These are phyloP conservation scores for Melipona bicolor DNA, from an alignment of 2,888 invertebrate species.

Conservation along the genomic window DNA sequence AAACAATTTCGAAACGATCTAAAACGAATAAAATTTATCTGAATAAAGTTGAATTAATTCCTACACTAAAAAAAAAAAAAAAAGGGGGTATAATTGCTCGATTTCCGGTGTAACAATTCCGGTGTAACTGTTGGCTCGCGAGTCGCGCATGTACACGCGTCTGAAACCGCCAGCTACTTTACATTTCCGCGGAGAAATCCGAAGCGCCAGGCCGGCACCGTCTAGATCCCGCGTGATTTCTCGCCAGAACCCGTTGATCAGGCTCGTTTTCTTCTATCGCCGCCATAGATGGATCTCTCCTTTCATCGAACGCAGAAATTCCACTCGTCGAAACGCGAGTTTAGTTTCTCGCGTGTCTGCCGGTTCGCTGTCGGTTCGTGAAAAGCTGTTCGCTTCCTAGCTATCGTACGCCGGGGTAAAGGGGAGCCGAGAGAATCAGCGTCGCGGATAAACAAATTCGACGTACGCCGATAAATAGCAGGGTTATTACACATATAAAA, in stretches of 20 bases:
- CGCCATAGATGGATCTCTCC: background rate
- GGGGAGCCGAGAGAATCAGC: no score
- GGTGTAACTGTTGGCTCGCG: background rate
- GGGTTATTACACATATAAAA: no score
- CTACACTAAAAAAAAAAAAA: no score
- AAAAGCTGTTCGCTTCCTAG: background rate
- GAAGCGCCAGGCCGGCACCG: slow-evolving; percentile 70
- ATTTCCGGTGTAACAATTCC: slow-evolving; percentile 1
- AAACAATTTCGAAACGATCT: no score
- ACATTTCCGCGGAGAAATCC: slow-evolving; percentile 76
- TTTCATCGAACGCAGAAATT: background rate
- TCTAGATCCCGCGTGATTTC: slow-evolving; percentile 66
- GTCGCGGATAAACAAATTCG: no score
- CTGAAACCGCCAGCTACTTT: slow-evolving; percentile 45
- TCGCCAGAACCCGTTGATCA: slow-evolving; percentile 55
- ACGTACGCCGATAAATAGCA: no score
- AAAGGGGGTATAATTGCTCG: background rate
- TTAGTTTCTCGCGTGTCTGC: background rate
- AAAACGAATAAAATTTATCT: no score
- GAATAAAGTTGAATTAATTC: no score
- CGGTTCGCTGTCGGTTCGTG: background rate
- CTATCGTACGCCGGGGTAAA: no score
- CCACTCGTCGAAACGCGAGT: background rate
- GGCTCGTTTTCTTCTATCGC: slow-evolving; percentile 15
- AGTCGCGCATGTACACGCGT: slow-evolving; percentile 11